Conservation (phyloP, 2,113 vertebrate genomes). For the Corythoichthys haematopterus region DNA sequence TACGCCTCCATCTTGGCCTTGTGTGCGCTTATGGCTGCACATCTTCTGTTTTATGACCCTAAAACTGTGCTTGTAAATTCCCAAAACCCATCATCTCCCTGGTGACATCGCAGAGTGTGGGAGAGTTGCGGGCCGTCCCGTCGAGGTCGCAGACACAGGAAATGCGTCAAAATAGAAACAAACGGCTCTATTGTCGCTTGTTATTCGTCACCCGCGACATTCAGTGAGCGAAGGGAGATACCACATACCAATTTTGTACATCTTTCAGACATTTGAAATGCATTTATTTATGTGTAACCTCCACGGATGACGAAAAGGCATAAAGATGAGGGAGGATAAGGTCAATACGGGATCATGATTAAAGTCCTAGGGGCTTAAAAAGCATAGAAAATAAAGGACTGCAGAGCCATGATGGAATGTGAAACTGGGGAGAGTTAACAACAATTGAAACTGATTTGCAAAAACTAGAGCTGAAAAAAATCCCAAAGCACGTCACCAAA, state of each 20-base stretch:
- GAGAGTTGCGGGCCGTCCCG: conserved; percentile 11
- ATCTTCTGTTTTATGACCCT: conserved; percentile 43
- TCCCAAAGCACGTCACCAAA: too few relatives aligned
- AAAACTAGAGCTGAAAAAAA: too few relatives aligned
- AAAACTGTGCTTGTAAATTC: conserved; percentile 45
- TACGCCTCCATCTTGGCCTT: conserved; percentile 12
- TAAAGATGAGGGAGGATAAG: too few relatives aligned
- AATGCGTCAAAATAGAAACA: conserved; percentile 40
- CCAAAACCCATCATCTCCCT: conserved; percentile 36
- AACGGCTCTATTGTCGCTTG: not conserved
- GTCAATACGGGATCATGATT: too few relatives aligned
- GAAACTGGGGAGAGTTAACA: too few relatives aligned
- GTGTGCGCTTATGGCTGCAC: conserved; percentile 16
- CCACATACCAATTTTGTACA: not conserved
- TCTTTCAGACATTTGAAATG: too few relatives aligned
- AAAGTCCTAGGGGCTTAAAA: too few relatives aligned
- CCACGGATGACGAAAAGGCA: too few relatives aligned
- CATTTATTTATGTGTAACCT: too few relatives aligned
- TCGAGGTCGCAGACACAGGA: conserved; percentile 47
- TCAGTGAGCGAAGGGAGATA: not conserved
- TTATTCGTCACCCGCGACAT: not conserved
- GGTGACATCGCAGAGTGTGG: conserved; percentile 41
- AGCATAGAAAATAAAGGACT: too few relatives aligned
- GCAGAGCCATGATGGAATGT: too few relatives aligned
- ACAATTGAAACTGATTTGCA: too few relatives aligned